phyloP scores from a whole-genome alignment of 1,140 invertebrate species.

The Monochamus saltuarius region DNA sequence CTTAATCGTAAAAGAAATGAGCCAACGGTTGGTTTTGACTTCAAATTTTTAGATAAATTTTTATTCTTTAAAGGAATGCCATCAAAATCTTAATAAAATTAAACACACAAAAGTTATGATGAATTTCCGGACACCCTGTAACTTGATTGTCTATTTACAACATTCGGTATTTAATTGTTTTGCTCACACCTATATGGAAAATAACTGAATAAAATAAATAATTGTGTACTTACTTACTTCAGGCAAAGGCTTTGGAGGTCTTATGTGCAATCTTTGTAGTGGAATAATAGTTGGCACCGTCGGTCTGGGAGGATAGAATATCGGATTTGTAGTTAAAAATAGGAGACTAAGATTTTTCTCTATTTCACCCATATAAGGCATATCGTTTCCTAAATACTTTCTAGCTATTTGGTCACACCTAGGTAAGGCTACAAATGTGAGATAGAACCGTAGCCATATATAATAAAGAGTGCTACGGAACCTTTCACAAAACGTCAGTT shows the following conservation, averaged over 20 bases:
- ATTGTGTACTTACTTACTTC: constrained; percentile 42
- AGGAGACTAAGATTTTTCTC: constrained; percentile 55
- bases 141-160: no score
- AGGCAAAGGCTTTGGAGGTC: constrained; percentile 49
- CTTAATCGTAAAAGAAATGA: no score
- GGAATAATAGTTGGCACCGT: constrained; percentile 53
- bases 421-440: constrained; percentile 31
- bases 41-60: no score
- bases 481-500: constrained; percentile 26
- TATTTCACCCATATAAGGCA: constrained; percentile 54
- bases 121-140: no score
- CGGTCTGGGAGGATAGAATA: constrained; percentile 52
- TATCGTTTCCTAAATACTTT: constrained; percentile 50
- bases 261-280: constrained; percentile 54
- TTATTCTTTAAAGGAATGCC: no score
- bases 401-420: constrained; percentile 44
- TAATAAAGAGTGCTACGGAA: constrained; percentile 29
- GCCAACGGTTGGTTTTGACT: no score
- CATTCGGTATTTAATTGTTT: no score
- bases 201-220: no score
- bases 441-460: constrained; percentile 37
- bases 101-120: no score
- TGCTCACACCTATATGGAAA: no score
- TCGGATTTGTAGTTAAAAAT: constrained; percentile 55
- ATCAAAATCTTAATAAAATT: no score